Base-by-base conservation (phyloP, 2,113 vertebrate species). In the Morone saxatilis region DNA sequence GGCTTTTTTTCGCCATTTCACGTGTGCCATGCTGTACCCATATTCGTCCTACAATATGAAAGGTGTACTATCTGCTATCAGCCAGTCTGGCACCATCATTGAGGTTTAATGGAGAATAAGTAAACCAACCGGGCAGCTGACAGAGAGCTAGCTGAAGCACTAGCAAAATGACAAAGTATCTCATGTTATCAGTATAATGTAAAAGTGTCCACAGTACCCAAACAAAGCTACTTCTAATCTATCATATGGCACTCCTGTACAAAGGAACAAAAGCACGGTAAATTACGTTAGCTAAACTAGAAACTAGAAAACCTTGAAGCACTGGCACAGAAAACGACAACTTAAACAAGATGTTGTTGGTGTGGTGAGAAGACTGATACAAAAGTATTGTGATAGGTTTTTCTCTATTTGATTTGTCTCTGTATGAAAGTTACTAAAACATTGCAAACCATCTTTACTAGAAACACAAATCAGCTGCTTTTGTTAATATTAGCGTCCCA, bases 21-120 rank as follows among this genome's bases (percentile, higher is more conserved):
- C 80, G 59, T 40, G 57, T 68, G n/a, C 12, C 53, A 69, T 70
- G 77, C 74, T 84, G 79, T 72, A 79, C 65, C 72, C 72, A 75
- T 71, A 71, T 60, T 20, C 1, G 4, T 61, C 53, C 20, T 31
- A 66, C 3, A 38, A 31, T 62, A 71, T 36, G 20, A 67, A 69
- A 9, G 3, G 9, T n/a, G n/a, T 47, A 54, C 12, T n/a, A 36
- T 63, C 38, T 68, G 45, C 17, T 53, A 8, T 53, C 22, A 20
- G 16, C 14, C 62, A 47, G 59, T 85, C 57, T n/a, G 50, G 14
- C 19, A 11, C 1, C 71, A 67, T 53, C 5, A 40, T 48, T 62
- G n/a, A 70, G 57, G 11, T 41, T 2, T 53, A 25, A 50, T 40
- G n/a, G 6, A 62, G 25, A 76, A 31, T 61, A 25, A 22, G 71